phyloP scores from a whole-genome alignment of 2,113 vertebrate species.

The Thymallus thymallus region DNA sequence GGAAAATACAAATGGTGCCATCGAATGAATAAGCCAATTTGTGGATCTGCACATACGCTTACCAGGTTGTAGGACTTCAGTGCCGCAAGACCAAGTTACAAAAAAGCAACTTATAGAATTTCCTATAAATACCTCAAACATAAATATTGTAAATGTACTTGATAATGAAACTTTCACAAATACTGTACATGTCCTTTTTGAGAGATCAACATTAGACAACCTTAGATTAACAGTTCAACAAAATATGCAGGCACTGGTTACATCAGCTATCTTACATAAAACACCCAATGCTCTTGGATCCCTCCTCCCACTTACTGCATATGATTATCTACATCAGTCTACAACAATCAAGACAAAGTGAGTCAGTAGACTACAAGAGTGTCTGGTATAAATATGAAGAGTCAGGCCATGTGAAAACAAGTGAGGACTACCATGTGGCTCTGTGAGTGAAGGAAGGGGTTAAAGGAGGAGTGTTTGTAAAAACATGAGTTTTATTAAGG shows the following conservation, averaged over 20 bases:
- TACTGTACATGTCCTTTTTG: constrained; percentile 73
- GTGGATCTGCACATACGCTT: constrained; percentile 44
- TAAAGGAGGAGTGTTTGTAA: constrained; percentile 19
- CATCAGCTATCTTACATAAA: constrained; percentile 75
- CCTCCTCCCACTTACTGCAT: constrained; percentile 65
- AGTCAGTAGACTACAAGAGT: constrained; percentile 14
- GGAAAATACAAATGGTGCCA: constrained; percentile 18
- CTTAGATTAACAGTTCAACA: constrained; percentile 77
- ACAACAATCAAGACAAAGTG: not conserved
- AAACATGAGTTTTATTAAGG: constrained; percentile 61
- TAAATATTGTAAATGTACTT: constrained; percentile 86
- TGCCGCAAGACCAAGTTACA: constrained; percentile 49
- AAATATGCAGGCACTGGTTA: constrained; percentile 68
- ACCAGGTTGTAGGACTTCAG: constrained; percentile 33
- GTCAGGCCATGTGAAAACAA: constrained; percentile 7
- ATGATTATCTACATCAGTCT: constrained; percentile 71
- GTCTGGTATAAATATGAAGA: constrained; percentile 22
- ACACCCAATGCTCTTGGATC: constrained; percentile 60
- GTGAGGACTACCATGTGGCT: no score
- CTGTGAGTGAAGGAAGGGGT: not conserved
- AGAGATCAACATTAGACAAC: constrained; percentile 71
- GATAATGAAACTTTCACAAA: constrained; percentile 73
- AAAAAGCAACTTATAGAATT: constrained; percentile 67
- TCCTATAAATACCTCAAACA: constrained; percentile 77
- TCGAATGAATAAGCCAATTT: constrained; percentile 20